Conservation (phyloP, 2,113 vertebrate genomes). For the Forbesichthys papilliferus region DNA sequence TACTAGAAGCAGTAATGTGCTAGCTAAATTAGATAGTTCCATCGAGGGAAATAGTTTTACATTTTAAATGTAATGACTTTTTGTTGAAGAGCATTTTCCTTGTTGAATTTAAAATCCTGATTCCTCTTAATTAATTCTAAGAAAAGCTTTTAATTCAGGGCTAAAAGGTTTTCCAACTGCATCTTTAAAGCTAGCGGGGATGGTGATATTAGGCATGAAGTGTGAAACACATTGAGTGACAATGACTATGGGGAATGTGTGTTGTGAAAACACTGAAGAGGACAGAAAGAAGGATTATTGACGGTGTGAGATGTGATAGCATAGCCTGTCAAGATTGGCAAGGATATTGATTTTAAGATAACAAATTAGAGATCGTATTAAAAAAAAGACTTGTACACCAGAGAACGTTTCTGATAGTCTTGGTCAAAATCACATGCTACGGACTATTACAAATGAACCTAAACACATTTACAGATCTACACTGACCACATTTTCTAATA, state of each 20-base stretch:
- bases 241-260: slow-evolving; percentile 54
- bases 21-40: not conserved
- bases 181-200: slow-evolving; percentile 49
- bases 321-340: not conserved
- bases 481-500: not conserved
- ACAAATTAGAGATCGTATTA: not conserved
- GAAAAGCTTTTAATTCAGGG: not conserved
- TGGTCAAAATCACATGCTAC: slow-evolving; percentile 35
- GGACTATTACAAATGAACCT: not conserved
- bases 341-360: not conserved
- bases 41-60: not conserved
- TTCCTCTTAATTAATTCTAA: not conserved
- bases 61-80: not conserved
- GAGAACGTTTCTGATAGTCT: slow-evolving; percentile 23
- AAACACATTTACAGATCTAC: slow-evolving; percentile 29
- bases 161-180: slow-evolving; percentile 52
- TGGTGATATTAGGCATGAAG: slow-evolving; percentile 33
- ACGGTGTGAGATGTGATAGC: not conserved
- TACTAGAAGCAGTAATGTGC: not conserved
- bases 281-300: not conserved
- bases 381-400: slow-evolving; percentile 11
- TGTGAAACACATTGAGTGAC: slow-evolving; percentile 56
- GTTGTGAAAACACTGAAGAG: slow-evolving; percentile 46
- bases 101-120: not conserved
- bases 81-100: too few species aligned